A percentile compares a stretch with the other conserved stretches of the same genome.
These are phyloP conservation scores for Erythrocercus mccallii DNA, from an alignment of 2,113 vertebrate genomes.

Conservation along the genomic window DNA sequence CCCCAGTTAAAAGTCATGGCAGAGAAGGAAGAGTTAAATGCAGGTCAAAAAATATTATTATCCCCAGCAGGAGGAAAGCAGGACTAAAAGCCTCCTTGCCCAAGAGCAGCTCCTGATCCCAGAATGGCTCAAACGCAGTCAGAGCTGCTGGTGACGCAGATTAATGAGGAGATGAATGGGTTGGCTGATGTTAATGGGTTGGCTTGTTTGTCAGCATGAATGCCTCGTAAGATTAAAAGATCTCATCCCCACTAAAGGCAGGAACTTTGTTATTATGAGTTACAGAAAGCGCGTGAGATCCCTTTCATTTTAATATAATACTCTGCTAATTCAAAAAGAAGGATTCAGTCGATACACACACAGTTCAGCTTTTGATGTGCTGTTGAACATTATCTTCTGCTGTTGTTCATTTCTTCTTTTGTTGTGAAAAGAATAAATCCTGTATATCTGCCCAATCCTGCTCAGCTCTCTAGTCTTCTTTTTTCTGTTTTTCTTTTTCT, in stretches of 20 bases:
- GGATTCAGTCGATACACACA: neutral
- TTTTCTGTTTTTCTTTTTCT: neutral
- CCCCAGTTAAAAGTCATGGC: neutral
- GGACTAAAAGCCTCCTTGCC: neutral
- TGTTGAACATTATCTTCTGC: neutral
- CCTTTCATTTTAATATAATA: conserved; percentile 24
- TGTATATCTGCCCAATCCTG: neutral
- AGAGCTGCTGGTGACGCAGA: neutral
- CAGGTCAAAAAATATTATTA: neutral
- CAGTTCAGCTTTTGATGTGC: neutral
- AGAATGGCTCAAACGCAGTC: neutral
- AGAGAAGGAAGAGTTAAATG: neutral
- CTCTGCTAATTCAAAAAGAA: neutral
- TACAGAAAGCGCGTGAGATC: neutral
- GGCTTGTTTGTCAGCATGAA: conserved; percentile 9
- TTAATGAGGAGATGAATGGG: neutral
- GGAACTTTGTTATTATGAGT: neutral
- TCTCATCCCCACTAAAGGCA: neutral
- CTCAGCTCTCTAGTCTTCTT: neutral
- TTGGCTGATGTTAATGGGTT: neutral
- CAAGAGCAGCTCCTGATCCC: neutral
- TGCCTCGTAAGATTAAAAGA: neutral
- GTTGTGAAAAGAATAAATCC: neutral
- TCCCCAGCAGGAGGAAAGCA: neutral
- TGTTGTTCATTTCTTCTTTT: neutral